Evolutionary conservation across 2,888 invertebrate species (phyloP).

Genomic region (Netelia virgata): DNA sequence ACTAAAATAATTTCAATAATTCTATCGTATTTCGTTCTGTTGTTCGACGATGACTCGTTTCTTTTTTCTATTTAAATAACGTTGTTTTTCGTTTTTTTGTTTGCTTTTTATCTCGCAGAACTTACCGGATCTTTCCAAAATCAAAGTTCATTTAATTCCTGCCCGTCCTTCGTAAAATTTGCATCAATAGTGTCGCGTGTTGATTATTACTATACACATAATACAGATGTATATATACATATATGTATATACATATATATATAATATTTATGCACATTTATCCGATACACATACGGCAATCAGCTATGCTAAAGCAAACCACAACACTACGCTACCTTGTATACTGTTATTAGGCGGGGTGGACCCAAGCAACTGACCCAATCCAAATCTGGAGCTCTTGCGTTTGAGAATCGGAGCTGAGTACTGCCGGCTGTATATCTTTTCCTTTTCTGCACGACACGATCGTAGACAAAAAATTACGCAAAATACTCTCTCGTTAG

Average conservation of each 20-base stretch:
- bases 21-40: neutral
- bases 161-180: constrained; percentile 67
- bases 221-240: neutral
- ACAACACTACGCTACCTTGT: constrained; percentile 87
- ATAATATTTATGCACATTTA: constrained; percentile 69
- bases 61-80: constrained; percentile 41
- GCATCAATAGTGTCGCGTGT: constrained; percentile 47
- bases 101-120: constrained; percentile 48
- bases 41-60: constrained; percentile 12
- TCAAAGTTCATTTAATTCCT: constrained; percentile 67
- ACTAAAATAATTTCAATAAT: constrained; percentile 10
- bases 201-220: constrained; percentile 56
- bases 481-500: constrained; percentile 33
- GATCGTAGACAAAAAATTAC: constrained; percentile 31
- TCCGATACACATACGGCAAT: constrained; percentile 68
- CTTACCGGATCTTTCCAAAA: constrained; percentile 73
- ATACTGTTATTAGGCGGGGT: constrained; percentile 87
- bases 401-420: constrained; percentile 97
- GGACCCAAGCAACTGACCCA: constrained; percentile 92
- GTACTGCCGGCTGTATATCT: constrained; percentile 95
- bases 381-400: constrained; percentile 96
- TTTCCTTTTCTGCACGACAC: constrained; percentile 90
- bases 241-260: neutral
- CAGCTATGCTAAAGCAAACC: constrained; percentile 71
- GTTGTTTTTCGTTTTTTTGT: constrained; percentile 10